Evolutionary conservation across 1,140 invertebrate genomes (phyloP), one percentile per base, ranked within the genome.

Genomic region (Episyrphus balteatus): DNA sequence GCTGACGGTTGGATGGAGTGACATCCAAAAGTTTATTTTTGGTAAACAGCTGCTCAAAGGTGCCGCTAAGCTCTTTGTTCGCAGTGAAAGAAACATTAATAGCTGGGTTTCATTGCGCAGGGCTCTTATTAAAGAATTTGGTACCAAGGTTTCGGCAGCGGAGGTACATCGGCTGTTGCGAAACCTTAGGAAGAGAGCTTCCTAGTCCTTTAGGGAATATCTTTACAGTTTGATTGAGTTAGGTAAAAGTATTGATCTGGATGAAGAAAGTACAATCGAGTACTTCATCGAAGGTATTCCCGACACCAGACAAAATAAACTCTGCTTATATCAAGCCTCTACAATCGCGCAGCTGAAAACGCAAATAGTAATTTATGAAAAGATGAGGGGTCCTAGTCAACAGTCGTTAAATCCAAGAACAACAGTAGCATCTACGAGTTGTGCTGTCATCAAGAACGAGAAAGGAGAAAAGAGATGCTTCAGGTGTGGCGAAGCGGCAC

Each of bases 11-110:
- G 43, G 41, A n/a, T 61, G 53, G 55, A 51, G 48, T 31, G 55
- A 57, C 17, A 39, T 61, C n/a, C 58, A 61, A 31, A 61, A 57
- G 47, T 48, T 54, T 26, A 46, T 61, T 17, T 58, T 50, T 47
- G 53, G 52, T 1, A 58, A 58, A 47, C 51, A 52, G 30, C 52
- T 46, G 11, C 45, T 58, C 13, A 47, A 15, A 21, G 56, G 56
- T 2, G 19, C 52, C 30, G 50, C 56, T 2, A 55, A 57, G 43
- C 39, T 52, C 11, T 58, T 36, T 42, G 44, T 58, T 11, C 49
- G 46, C 19, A 36, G 42, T 13, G 47, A 58, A 46, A 36, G 17
- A 18, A 44, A 36, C 5, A 13, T 37, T 11, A 8, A 12, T 11
- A 19, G 21, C 14, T 38, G 34, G 32, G 5, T 3, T 36, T 9